Evolutionary conservation across 1,140 invertebrate genomes (phyloP), one percentile per base, ranked within the genome.

Genomic region (Vanessa atalanta): DNA sequence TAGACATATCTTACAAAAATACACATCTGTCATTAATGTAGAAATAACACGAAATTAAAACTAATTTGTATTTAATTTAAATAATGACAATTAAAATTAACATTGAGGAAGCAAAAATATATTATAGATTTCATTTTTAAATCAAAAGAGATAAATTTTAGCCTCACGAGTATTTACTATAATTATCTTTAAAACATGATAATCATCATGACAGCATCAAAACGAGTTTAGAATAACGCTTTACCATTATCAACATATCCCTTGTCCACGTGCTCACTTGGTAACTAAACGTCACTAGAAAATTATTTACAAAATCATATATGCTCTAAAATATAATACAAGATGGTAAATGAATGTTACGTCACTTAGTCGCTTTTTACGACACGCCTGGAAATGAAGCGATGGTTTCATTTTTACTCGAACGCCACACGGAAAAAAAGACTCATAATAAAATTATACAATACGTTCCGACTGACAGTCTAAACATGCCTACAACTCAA

Each of bases 331-430:
- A 1, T 11, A 55, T n/a, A 57, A 57, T 57, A 57, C 20, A n/a
- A 37, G 26, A 9, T 37, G 31, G 13, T 37, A 12, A 11, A 7
- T 11, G 16, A 14, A 47, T 16, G 48, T 14, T 48, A 65, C 23
- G 13, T 55, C 31, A 50, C 48, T 72, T 65, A 72, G 63, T 72
- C 63, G 70, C 31, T 61, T 72, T 31, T 48, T 72, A 72, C 70
- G 70, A 72, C 70, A 72, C 63, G 69, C 60, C 5, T 20, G 66
- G 9, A 37, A 61, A 23, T 53, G 55, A 5, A 16, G 47, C 61
- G 70, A 14, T 72, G 70, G 63, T 57, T 31, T 61, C 65, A 72
- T 65, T 72, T 61, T 72, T 3, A 16, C 43, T 61, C 61, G 70
- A 50, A 57, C 60, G 64, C 63, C 63, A 72, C 31, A 48, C 70